Percentiles rank a stretch among this genome's conserved stretches.
phyloP scores from a whole-genome alignment of 1,140 invertebrate genomes.

The Amyelois transitella region DNA sequence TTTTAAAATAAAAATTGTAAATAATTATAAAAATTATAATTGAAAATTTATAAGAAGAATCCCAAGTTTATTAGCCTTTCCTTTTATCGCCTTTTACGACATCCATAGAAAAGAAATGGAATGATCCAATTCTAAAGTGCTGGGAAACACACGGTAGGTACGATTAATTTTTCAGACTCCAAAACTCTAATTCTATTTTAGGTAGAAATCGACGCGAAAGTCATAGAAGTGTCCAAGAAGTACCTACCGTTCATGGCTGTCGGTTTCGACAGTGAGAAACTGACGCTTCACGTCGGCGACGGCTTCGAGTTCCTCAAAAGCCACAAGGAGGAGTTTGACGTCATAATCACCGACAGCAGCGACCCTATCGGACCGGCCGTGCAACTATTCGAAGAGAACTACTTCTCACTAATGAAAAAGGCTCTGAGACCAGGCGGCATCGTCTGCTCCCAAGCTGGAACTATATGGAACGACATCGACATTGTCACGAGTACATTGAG shows the following conservation, averaged over 20 bases:
- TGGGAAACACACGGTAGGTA: too few relatives aligned
- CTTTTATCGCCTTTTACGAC: too few relatives aligned
- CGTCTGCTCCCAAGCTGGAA: constrained; percentile 95
- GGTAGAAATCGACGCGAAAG: constrained; percentile 96
- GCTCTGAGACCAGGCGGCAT: constrained; percentile 91
- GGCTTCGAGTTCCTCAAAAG: constrained; percentile 96
- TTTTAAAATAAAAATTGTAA: too few relatives aligned
- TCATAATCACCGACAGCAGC: constrained; percentile 98
- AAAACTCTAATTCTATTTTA: constrained; percentile 53
- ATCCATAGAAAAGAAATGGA: too few relatives aligned
- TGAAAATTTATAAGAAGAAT: too few relatives aligned
- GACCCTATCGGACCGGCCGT: constrained; percentile 93
- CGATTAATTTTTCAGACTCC: too few relatives aligned
- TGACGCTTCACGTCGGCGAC: constrained; percentile 91
- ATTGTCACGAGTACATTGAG: constrained; percentile 84
- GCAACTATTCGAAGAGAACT: constrained; percentile 86
- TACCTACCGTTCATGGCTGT: constrained; percentile 93
- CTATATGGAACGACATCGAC: constrained; percentile 90
- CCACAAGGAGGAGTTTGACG: constrained; percentile 91
- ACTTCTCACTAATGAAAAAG: constrained; percentile 90
- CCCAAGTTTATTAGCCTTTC: too few relatives aligned
- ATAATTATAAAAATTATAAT: too few relatives aligned
- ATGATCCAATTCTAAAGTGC: too few relatives aligned
- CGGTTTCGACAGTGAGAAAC: constrained; percentile 89
- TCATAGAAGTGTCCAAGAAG: constrained; percentile 94